Base-by-base conservation (phyloP, 2,113 vertebrate species). In the Loxodonta africana region DNA sequence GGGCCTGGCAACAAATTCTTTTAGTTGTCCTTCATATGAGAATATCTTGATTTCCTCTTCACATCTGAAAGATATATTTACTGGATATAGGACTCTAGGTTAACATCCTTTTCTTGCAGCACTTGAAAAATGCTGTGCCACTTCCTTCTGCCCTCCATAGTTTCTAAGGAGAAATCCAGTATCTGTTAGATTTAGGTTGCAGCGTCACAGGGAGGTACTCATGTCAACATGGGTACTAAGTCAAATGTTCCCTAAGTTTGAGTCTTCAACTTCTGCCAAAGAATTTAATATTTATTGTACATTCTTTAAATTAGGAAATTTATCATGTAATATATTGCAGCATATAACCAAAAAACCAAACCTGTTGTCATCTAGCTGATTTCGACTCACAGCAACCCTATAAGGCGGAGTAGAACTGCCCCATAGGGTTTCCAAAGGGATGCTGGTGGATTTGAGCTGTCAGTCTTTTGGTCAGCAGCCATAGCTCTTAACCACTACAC, bases 281-380 rank as follows among this genome's bases (percentile, higher is more conserved):
- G 87, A 48, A 94, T 92, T 89, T 67, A 63, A 44, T 46, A 0
- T n/a, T 83, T 83, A 89, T 67, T 96, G 63, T 81, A 8, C 6
- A 88, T 76, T 83, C 18, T 30, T 69, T 71, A 89, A 84, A 44
- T 44, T 60, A 78, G 12, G 26, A 94, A 88, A 37, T 86, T 77
- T 89, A 86, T 91, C 37, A 60, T 89, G 62, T 92, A 83, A 87
- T 88, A 33, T 83, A 84, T 90, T 84, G 20, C 18, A 77, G 2
- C 14, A 51, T 57, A 57, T 57, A 57, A 57, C 15, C 53, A 57
- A 57, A 57, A 48, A 57, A 57, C 15, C 53, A 57, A 57, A 57
- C 53, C 11, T 17, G 11, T 15, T 57, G 15, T 14, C 53, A 57
- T 17, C 11, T 3, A 57, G 53, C 15, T 12, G 11, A 57, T 57